Evolutionary conservation across 2,888 invertebrate genomes (phyloP), one percentile per base, ranked within the genome.

Genomic region (Cerastis leucographa): DNA sequence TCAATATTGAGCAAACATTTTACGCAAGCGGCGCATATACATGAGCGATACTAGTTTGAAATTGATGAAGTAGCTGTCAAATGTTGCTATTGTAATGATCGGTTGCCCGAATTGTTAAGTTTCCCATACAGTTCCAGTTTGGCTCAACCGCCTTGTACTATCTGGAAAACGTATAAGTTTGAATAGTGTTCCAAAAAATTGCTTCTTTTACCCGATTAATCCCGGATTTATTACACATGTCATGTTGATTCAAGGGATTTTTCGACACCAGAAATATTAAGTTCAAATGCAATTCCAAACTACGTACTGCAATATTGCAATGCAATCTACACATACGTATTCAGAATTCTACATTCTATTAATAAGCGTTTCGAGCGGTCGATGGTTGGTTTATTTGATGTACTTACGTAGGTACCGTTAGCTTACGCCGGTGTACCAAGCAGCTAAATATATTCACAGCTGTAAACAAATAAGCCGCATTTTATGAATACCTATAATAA

Each of bases 381-480:
- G 61, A 65, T 76, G 62, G 76, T 66, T 56, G 56, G 65, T 62
- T 64, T 68, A 74, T 70, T 70, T 59, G 46, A 76, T 83, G 67
- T 68, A 75, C 65, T n/a, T 72, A 78, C 70, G 54, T 83, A 71
- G 68, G 73, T 74, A 74, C 70, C 64, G 68, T 59, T 75, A 44
- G 54, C 76, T 54, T 64, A 73, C 65, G 71, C 62, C 65, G 44
- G 40, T 76, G 65, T 81, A 66, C 35, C 61, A 78, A 66, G 72
- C 54, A 70, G 78, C 83, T 81, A 81, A 74, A 78, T 76, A 83
- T 73, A 76, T 65, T 72, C 61, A 67, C 73, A 67, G 61, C 51
- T 71, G 61, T 83, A 75, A 77, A 75, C 65, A 79, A 81, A 69
- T 62, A 72, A 75, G 59, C 80, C 35, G 44, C 51, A 62, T 69